A percentile compares a stretch with the other conserved stretches of the same genome.
These are phyloP conservation scores for Gnatocerus cornutus DNA, from an alignment of 2,888 invertebrate species.

Conservation along the genomic window DNA sequence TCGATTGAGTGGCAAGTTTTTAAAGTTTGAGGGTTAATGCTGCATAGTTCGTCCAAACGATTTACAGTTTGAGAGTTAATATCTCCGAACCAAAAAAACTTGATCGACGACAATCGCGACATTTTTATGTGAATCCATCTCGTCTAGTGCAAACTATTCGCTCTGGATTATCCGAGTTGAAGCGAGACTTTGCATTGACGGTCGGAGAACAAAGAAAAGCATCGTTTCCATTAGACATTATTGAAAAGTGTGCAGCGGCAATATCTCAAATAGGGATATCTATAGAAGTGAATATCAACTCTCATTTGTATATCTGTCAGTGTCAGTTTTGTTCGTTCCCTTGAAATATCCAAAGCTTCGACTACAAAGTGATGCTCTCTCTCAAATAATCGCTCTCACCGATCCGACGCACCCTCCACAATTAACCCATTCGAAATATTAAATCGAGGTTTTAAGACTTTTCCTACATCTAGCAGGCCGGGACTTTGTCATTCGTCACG, in stretches of 20 bases:
- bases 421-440: constrained; percentile 21
- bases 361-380: constrained; percentile 39
- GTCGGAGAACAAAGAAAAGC: constrained; percentile 53
- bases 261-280: constrained; percentile 70
- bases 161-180: neutral
- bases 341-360: constrained; percentile 39
- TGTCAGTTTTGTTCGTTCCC: constrained; percentile 62
- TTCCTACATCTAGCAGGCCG: too few species aligned
- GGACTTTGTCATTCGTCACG: too few species aligned
- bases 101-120: too few species aligned
- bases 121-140: too few species aligned
- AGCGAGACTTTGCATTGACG: constrained; percentile 7
- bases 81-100: too few species aligned
- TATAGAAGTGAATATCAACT: constrained; percentile 67
- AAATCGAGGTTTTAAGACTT: neutral
- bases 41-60: too few species aligned
- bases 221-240: constrained; percentile 70
- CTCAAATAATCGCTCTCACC: constrained; percentile 32
- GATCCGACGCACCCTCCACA: constrained; percentile 17
- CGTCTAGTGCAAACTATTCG: neutral
- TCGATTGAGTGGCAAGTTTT: too few species aligned
- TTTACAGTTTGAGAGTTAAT: too few species aligned
- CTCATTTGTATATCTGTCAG: constrained; percentile 71
- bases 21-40: too few species aligned
- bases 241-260: constrained; percentile 69